Evolutionary conservation across 2,888 invertebrate species (phyloP), one percentile per base, ranked within the genome.

Genomic region (Lasioglossum leucozonium): DNA sequence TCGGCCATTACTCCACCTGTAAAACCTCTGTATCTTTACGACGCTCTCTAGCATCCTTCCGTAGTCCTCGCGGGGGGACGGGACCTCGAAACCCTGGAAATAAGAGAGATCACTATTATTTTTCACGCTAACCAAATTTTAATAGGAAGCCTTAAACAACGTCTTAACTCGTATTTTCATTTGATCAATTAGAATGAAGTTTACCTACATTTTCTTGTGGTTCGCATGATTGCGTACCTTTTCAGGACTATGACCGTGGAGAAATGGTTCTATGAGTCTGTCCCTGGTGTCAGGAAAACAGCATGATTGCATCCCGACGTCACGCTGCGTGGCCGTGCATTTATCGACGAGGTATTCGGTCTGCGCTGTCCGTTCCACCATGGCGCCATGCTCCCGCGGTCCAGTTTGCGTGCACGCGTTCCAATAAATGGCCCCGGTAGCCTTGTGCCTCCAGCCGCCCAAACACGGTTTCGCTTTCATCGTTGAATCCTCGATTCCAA

Each of bases 381-480:
- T 84, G 75, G 47, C 72, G 10, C 75, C 80, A 2, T 51, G 16
- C 51, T 76, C 5, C 18, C 22, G 51, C 6, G 51, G 47, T 18
- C 58, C 80, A 62, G 98, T 98, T 95, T 98, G 98, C 1, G 97
- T 97, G 89, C 96, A 97, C 6, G 98, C 98, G 95, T 99, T 97
- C 93, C 97, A 97, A 94, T 97, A 98, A 90, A 97, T 96, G 22
- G 96, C 94, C 58, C 97, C 97, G 80, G 97, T 97, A 76, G 96
- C 93, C 87, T 96, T 96, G 95, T 98, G 96, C 86, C 96, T 96
- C 95, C 97, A 98, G 47, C 99, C 98, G 71, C 81, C 80, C 4
- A 82, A 67, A 16, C 76, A 82, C 10, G 47, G 58, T 37, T 72
- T 81, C 26, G 73, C 30, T n/a, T 37, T 93, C 72, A 72, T 44